Conservation (phyloP, 2,113 vertebrate species). For the Cyprinodon variegatus region DNA sequence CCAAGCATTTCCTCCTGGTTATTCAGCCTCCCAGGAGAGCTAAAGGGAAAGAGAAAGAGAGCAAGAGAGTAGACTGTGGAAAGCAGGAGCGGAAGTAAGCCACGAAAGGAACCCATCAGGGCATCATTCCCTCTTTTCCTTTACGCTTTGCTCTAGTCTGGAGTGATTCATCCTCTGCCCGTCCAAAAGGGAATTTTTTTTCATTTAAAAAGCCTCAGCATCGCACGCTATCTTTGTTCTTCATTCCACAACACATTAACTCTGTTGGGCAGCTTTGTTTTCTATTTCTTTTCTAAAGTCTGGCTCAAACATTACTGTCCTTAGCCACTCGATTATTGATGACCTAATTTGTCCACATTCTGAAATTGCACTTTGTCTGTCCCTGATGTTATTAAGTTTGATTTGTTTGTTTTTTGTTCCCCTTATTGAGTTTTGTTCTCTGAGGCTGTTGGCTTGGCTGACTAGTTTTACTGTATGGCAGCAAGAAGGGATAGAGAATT, state of each 20-base stretch:
- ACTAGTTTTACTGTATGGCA: constrained; percentile 37
- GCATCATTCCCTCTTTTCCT: constrained; percentile 65
- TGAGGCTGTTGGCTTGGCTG: constrained; percentile 24
- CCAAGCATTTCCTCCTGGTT: constrained; percentile 78
- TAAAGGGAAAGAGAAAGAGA: constrained; percentile 43
- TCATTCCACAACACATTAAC: constrained; percentile 64
- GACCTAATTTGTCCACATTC: constrained; percentile 31
- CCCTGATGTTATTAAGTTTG: constrained; percentile 45
- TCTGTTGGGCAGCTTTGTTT: constrained; percentile 45
- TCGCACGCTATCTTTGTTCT: constrained; percentile 74
- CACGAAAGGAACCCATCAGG: constrained; percentile 73
- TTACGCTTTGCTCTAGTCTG: constrained; percentile 63
- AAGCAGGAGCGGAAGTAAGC: constrained; percentile 63
- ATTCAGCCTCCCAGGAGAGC: constrained; percentile 75
- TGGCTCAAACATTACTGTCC: constrained; percentile 30
- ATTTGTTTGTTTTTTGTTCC: constrained; percentile 35
- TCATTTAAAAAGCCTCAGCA: constrained; percentile 67
- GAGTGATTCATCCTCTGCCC: constrained; percentile 77
- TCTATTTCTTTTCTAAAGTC: constrained; percentile 32
- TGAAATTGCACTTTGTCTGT: constrained; percentile 27
- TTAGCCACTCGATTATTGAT: constrained; percentile 47
- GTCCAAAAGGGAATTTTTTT: constrained; percentile 54
- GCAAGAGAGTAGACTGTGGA: constrained; percentile 35
- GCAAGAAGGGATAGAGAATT: constrained; percentile 16
- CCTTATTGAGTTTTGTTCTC: constrained; percentile 27